Percentiles rank a stretch among this genome's conserved stretches.
phyloP scores from a whole-genome alignment of 2,797 vertebrate genomes.

The Sebastolobus altivelis region DNA sequence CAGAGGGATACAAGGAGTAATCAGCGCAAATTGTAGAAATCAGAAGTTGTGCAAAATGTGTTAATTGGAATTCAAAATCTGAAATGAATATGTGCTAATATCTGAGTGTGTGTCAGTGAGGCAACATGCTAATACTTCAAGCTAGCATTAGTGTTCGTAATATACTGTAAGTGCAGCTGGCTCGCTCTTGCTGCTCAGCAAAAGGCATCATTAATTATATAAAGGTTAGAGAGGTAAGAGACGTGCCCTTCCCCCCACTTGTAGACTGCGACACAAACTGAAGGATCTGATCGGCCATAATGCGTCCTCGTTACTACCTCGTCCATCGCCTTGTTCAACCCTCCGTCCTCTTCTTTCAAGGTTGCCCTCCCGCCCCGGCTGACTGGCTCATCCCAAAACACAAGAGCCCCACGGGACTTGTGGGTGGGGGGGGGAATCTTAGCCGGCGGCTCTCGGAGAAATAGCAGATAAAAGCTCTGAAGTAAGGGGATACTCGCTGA shows the following conservation, averaged over 20 bases:
- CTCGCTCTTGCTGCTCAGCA: constrained; percentile 13
- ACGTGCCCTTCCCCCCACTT: constrained; percentile 43
- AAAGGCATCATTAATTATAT: constrained; percentile 54
- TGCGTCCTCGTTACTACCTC: constrained; percentile 15
- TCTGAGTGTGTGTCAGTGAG: not conserved
- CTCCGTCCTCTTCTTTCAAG: not conserved
- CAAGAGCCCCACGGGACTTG: constrained; percentile 18
- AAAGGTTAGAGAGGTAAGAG: constrained; percentile 32
- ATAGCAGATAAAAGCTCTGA: constrained; percentile 43
- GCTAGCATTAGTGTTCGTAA: not conserved
- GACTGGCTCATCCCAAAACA: constrained; percentile 19
- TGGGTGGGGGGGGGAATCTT: constrained; percentile 1
- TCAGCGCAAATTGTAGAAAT: not conserved
- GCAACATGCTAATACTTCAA: not conserved
- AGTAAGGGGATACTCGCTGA: constrained; percentile 53
- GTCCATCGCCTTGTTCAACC: constrained; percentile 12
- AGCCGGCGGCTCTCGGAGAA: constrained; percentile 11
- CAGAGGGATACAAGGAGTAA: not conserved
- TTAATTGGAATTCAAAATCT: not conserved
- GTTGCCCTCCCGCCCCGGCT: not conserved
- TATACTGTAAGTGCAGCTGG: not conserved
- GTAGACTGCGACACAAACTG: constrained; percentile 23
- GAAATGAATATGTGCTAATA: not conserved
- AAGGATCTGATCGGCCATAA: constrained; percentile 37
- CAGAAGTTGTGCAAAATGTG: not conserved